Conservation (phyloP, 2,888 invertebrate species). For the Acrocyrtus sp. region DNA sequence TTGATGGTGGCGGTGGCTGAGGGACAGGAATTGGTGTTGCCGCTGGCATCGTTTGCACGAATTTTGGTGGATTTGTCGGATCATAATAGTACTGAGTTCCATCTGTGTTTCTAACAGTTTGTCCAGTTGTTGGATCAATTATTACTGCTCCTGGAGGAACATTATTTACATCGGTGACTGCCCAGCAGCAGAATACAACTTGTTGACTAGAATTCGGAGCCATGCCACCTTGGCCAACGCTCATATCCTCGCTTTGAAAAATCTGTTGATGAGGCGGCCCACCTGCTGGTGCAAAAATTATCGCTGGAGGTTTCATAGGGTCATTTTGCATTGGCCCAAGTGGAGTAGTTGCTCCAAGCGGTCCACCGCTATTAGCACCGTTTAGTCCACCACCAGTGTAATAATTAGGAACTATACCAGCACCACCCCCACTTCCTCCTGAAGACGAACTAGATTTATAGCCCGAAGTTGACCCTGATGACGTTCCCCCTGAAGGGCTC, state of each 20-base stretch:
- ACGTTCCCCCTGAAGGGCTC: constrained; percentile 33
- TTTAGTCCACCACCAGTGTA: constrained; percentile 20
- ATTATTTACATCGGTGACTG: constrained; percentile 84
- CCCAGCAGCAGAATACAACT: constrained; percentile 77
- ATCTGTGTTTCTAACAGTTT: constrained; percentile 80
- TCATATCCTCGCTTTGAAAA: constrained; percentile 11
- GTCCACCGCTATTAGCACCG: constrained; percentile 4
- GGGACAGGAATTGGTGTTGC: not conserved
- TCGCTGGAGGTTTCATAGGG: constrained; percentile 21
- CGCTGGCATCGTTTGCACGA: constrained; percentile 32
- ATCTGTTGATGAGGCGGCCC: constrained; percentile 12
- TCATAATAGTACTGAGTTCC: constrained; percentile 82
- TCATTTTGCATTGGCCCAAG: not conserved
- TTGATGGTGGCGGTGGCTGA: not conserved
- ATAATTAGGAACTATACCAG: not conserved
- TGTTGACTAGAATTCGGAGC: constrained; percentile 47
- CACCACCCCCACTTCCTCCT: not conserved
- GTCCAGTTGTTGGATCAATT: constrained; percentile 86
- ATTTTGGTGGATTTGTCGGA: constrained; percentile 74
- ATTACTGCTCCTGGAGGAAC: constrained; percentile 90
- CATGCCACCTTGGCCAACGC: not conserved
- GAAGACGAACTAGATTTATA: constrained; percentile 17
- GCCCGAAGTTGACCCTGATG: constrained; percentile 24
- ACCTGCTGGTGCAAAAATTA: constrained; percentile 28
- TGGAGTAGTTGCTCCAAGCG: not conserved